Conservation (phyloP, 2,113 vertebrate species). For the Bos javanicus region DNA sequence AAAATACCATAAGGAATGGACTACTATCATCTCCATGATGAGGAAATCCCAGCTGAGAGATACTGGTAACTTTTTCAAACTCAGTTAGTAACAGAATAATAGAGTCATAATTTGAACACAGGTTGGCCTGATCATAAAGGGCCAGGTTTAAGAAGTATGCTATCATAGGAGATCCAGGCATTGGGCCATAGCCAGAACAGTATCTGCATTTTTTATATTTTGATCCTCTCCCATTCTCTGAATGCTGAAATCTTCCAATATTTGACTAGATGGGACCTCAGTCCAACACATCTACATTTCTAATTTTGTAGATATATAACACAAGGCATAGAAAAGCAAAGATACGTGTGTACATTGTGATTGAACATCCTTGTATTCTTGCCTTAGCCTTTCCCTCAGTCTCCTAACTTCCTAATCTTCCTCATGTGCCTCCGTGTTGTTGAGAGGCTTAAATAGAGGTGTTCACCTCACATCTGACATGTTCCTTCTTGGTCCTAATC, state of each 20-base stretch:
- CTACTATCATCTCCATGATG: not conserved
- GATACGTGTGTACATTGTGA: fast-evolving
- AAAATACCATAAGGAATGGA: not conserved
- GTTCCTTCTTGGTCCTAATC: not conserved
- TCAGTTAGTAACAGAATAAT: not conserved
- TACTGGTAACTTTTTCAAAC: not conserved
- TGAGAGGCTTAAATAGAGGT: not conserved
- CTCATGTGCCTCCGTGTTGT: fast-evolving
- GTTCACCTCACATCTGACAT: not conserved
- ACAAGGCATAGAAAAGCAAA: not conserved
- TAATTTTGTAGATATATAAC: not conserved
- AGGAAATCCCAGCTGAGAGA: not conserved
- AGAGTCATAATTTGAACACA: not conserved
- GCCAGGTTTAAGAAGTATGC: not conserved
- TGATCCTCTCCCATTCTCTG: not conserved
- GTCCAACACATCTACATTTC: not conserved
- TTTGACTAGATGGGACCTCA: not conserved
- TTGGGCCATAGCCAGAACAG: not conserved
- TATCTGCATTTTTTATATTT: not conserved
- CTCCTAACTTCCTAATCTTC: not conserved
- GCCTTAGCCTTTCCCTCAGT: not conserved
- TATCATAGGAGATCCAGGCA: not conserved
- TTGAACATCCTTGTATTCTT: not conserved
- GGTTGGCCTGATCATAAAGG: not conserved
- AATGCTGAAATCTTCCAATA: not conserved